Base-by-base conservation (phyloP, 1,140 invertebrate genomes). In the Bicyclus anynana region DNA sequence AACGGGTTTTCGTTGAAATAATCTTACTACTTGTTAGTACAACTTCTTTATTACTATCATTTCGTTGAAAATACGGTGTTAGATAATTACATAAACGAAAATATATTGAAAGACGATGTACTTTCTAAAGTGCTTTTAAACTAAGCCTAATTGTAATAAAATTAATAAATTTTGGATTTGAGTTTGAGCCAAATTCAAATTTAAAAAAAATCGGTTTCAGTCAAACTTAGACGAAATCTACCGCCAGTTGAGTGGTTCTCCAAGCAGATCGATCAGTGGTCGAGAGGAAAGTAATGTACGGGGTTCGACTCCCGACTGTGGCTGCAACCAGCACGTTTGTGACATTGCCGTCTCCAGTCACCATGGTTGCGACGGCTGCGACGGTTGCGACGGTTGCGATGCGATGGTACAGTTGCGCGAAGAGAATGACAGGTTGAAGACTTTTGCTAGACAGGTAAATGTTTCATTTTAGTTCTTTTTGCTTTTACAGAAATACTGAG, bases 361-460 rank as follows among this genome's bases (percentile, higher is more conserved):
- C 37, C 37, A 14, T 12, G n/a, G 9, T 16, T 40, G 37, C 12
- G 37, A 40, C 5, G 13, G 1, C 2, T 40, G 37, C 12, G 13
- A 7, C 16, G 12, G 5, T 17, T 40, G 37, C 17, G 2, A 40
- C 16, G 13, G n/a, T n/a, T n/a, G 14, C 3, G 37, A 16, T 17
- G 16, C n/a, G 37, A 9, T 40, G 13, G 0, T 40, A 2, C 13
- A 40, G 5, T 21, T 62, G 12, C 55, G 17, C 12, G 29, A 62
- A 20, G 81, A 82, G 53, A 82, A 84, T 13, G 67, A 75, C 0
- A 58, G 68, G 5, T 62, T 84, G 0, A 77, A 62, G 42, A 47
- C 56, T 5, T 69, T 74, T 1, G 67, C 77, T 16, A 65, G 65
- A 69, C 79, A 84, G 76, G 80, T 84, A 57, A 40, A 16, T n/a